Conservation (phyloP, 2,888 invertebrate species). For the Aproaerema taeniolella region DNA sequence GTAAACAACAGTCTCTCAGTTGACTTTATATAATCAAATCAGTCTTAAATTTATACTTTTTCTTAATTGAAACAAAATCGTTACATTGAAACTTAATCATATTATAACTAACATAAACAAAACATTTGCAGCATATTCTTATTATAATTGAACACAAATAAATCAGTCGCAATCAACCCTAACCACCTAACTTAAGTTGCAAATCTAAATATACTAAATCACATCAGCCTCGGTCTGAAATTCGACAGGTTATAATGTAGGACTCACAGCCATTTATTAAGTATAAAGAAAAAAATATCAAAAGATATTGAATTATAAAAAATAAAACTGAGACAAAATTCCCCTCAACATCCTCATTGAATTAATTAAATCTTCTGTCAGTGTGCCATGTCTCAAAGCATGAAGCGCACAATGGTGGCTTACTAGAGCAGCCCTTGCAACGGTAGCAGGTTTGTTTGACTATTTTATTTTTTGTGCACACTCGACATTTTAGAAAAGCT, state of each 20-base stretch:
- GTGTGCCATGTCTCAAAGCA: slow-evolving; percentile 16
- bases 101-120: no score
- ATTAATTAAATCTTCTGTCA: not conserved
- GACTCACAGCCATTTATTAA: not conserved
- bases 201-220: not conserved
- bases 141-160: not conserved
- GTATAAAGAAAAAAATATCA: not conserved
- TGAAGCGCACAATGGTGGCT: slow-evolving; percentile 17
- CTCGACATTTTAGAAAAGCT: slow-evolving; percentile 21
- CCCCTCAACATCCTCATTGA: not conserved
- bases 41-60: no score
- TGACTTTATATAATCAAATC: no score
- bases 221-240: not conserved
- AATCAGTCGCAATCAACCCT: not conserved
- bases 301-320: not conserved
- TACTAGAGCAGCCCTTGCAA: slow-evolving; percentile 17
- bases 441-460: slow-evolving; percentile 18
- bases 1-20: no score
- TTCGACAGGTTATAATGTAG: not conserved
- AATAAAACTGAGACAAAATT: not conserved
- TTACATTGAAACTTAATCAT: no score
- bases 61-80: no score
- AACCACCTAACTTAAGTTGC: not conserved
- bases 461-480: slow-evolving; percentile 21
- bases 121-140: no score